Conservation (phyloP, 2,888 invertebrate species). For the Xanthostigma xanthostigma region DNA sequence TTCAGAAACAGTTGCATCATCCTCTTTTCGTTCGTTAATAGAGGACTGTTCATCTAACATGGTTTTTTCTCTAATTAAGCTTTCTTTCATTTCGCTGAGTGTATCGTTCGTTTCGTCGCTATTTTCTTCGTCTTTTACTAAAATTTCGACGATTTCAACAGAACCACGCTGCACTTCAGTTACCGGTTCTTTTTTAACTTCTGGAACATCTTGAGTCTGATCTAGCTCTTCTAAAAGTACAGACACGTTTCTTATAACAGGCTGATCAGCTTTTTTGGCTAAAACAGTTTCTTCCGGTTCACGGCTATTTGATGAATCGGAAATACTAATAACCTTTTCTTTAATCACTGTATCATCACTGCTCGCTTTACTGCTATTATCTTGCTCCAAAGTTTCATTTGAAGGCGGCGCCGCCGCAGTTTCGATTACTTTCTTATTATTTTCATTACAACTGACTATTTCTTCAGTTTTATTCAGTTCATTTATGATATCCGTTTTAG, state of each 20-base stretch:
- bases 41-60: conserved; percentile 12
- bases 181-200: neutral
- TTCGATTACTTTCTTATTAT: too few species aligned
- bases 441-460: too few species aligned
- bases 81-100: conserved; percentile 9
- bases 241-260: conserved; percentile 7
- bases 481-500: too few species aligned
- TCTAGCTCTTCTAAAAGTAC: neutral
- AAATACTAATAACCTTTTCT: conserved; percentile 12
- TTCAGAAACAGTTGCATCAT: conserved; percentile 6
- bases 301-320: too few species aligned
- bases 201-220: neutral
- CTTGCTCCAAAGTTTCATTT: too few species aligned
- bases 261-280: conserved; percentile 2
- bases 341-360: conserved; percentile 5
- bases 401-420: too few species aligned
- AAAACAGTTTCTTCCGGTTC: conserved; percentile 14
- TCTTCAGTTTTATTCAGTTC: too few species aligned
- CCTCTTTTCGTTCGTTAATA: neutral
- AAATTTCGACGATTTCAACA: conserved; percentile 29
- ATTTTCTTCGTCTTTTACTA: conserved; percentile 27
- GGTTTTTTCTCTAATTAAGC: conserved; percentile 9
- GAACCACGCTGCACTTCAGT: conserved; percentile 17
- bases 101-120: conserved; percentile 15
- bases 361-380: too few species aligned